Evolutionary conservation across 1,140 invertebrate species (phyloP).

Genomic region (Rhopalosiphum maidis): DNA sequence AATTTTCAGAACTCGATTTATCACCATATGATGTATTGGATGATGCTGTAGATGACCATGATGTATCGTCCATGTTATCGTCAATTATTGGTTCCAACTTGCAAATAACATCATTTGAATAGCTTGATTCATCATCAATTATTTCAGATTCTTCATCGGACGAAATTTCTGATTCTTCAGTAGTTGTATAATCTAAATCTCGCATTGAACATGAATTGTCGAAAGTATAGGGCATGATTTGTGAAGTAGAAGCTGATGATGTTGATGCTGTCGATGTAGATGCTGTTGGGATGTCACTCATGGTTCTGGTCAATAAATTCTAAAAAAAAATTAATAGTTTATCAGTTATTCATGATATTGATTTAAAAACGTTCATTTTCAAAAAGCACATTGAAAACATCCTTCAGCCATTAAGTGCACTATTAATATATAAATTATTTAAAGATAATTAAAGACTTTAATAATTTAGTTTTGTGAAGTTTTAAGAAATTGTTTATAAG

Average conservation of each 20-base stretch:
- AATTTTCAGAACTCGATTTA: conserved; percentile 5
- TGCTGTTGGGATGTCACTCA: conserved; percentile 40
- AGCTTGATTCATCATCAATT: not conserved
- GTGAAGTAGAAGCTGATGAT: conserved; percentile 24
- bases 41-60: conserved; percentile 24
- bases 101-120: not conserved
- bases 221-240: not conserved
- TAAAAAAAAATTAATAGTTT: not conserved
- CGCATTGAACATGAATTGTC: not conserved
- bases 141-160: not conserved
- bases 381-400: not conserved
- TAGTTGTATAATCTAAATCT: conserved; percentile 8
- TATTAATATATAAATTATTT: not conserved
- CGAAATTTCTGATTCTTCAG: not conserved
- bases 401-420: not conserved
- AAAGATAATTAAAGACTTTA: not conserved
- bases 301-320: conserved; percentile 30
- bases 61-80: not conserved
- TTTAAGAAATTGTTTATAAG: not conserved
- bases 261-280: conserved; percentile 38
- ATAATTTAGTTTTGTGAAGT: not conserved
- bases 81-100: not conserved
- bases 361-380: not conserved
- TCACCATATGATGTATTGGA: not conserved
- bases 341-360: not conserved